Base-by-base conservation (phyloP, 2,113 vertebrate species). In the Mustela nigripes region DNA sequence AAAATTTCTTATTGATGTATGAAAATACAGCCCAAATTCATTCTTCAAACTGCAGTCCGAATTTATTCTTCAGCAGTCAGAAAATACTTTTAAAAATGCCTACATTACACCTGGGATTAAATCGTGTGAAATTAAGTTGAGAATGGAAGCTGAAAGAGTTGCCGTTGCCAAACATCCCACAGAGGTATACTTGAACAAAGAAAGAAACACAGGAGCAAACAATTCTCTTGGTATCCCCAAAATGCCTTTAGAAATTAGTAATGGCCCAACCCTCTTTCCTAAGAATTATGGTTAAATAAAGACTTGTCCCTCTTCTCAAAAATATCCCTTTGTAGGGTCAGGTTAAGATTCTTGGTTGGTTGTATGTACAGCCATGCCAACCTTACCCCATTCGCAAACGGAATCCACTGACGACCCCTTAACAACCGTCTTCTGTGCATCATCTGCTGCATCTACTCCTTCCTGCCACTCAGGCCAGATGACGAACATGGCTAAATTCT, bases 1-100 rank as follows among this genome's bases (percentile, higher is more conserved):
- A 93, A 92, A 90, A 80, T 45, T 90, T n/a, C 60, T 94, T 73
- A 92, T 42, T 78, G 24, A 83, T 36, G 18, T 48, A 31, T 88
- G 62, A 96, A 78, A 96, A 56, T 81, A 87, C 11, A 88, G 33
- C 53, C 10, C 26, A 21, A 93, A 26, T 81, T 92, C 56, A 58
- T 21, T 58, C 56, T 58, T 58, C 19, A 58, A 58, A 58, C 22
- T 58, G 5, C 8, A 84, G 36, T 69, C 12, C 22, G 16, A 93
- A 22, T 76, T 92, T 31, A 36, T 81, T 89, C 14, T 63, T 67
- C 19, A 50, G 63, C 31, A 74, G 42, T 74, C 9, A 53, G 79
- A 71, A 97, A 90, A 65, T 67, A 19, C 2, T 56, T 85, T 83
- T 90, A 48, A 39, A 50, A 24, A 58, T 81, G 42, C 36, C 42